Percentiles rank a stretch among this genome's conserved stretches.
Evolutionary conservation across 2,888 invertebrate species (phyloP).

Genomic region (Muscina levida): DNA sequence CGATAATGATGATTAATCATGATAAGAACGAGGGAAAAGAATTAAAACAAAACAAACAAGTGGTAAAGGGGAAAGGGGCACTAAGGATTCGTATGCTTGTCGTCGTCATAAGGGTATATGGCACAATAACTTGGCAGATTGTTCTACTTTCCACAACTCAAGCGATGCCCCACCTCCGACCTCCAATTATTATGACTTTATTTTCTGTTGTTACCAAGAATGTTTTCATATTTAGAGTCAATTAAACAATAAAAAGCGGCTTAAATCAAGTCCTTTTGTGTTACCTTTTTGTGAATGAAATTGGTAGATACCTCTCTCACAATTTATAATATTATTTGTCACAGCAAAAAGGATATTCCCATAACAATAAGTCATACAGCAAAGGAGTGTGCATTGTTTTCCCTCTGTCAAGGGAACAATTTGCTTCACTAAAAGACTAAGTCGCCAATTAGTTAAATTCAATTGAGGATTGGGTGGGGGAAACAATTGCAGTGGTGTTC

Average conservation of each 20-base stretch:
- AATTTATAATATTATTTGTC: neutral
- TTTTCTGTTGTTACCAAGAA: constrained; percentile 20
- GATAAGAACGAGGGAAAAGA: constrained; percentile 8
- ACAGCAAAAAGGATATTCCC: constrained; percentile 1
- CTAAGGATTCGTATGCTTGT: neutral
- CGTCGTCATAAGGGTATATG: neutral
- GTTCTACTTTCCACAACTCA: neutral
- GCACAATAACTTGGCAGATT: neutral
- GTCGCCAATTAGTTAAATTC: constrained; percentile 2
- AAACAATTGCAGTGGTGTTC: too few relatives aligned
- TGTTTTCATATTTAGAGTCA: constrained; percentile 27
- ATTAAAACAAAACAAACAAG: constrained; percentile 11
- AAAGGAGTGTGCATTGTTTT: neutral
- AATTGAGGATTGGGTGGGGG: neutral
- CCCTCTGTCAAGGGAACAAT: neutral
- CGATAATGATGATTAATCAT: constrained; percentile 28
- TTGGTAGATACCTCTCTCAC: neutral
- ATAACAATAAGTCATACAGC: neutral
- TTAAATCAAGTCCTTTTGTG: constrained; percentile 5
- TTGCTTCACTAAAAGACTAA: constrained; percentile 1
- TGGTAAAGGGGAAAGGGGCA: neutral
- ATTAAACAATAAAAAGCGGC: constrained; percentile 24
- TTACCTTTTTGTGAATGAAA: neutral
- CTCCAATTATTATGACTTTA: constrained; percentile 25
- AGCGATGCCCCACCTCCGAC: neutral